Evolutionary conservation across 2,888 invertebrate species (phyloP).

Genomic region (Thera britannica): DNA sequence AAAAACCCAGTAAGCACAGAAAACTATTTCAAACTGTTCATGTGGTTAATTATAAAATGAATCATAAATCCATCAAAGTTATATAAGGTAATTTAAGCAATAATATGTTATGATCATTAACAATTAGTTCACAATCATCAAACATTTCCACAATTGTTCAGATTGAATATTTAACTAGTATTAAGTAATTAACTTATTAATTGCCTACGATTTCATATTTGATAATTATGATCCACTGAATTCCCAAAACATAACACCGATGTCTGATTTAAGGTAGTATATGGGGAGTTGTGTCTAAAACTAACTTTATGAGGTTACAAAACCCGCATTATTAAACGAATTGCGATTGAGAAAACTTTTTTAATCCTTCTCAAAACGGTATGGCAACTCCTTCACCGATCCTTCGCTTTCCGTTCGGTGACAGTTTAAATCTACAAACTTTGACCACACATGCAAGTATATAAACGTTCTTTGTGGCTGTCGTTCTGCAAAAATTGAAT

Average conservation of each 20-base stretch:
- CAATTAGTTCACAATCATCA: constrained; percentile 17
- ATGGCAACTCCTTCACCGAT: constrained; percentile 31
- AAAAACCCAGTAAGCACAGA: too few species aligned
- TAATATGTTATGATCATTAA: constrained; percentile 1
- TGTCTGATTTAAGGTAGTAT: too few species aligned
- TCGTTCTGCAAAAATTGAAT: not conserved
- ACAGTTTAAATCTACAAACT: constrained; percentile 60
- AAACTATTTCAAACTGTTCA: too few species aligned
- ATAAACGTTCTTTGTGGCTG: not conserved
- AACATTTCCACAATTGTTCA: constrained; percentile 11
- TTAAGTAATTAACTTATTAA: constrained; percentile 6
- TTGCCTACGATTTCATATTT: constrained; percentile 6
- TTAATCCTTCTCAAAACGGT: constrained; percentile 39
- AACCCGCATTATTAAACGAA: constrained; percentile 13
- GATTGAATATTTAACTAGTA: constrained; percentile 12
- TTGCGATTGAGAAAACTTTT: constrained; percentile 35
- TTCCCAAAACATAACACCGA: not conserved
- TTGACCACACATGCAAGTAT: not conserved
- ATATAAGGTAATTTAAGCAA: not conserved
- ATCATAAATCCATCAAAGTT: not conserved
- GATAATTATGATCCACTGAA: constrained; percentile 1
- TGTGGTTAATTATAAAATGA: not conserved
- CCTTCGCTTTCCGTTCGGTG: constrained; percentile 41
- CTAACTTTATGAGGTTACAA: not conserved
- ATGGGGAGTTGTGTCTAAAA: too few species aligned